Conservation (phyloP, 2,888 invertebrate species). For the Adelphocoris suturalis region DNA sequence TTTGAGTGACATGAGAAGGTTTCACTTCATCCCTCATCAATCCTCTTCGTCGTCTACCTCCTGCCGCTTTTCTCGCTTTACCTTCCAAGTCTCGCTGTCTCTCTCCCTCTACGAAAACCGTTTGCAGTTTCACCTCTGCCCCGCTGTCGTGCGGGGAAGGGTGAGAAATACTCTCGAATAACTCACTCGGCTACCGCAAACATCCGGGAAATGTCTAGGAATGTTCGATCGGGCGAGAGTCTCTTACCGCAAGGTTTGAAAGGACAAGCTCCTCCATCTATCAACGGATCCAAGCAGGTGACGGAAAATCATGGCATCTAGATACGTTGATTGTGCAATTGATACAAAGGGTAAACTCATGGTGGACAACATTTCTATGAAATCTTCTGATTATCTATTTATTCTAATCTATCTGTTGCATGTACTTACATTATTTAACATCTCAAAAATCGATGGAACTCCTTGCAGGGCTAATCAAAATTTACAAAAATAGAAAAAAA, state of each 20-base stretch:
- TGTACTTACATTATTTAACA: no score
- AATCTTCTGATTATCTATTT: no score
- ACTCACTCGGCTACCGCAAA: slow-evolving; percentile 39
- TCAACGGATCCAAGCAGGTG: slow-evolving; percentile 1
- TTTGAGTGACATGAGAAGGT: slow-evolving; percentile 54
- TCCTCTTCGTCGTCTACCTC: slow-evolving; percentile 39
- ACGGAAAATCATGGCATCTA: background rate
- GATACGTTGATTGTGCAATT: background rate
- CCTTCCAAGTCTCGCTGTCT: background rate
- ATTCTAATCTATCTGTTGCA: no score
- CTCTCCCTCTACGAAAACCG: background rate
- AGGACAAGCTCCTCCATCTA: background rate
- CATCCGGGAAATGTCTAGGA: slow-evolving; percentile 39
- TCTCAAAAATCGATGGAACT: no score
- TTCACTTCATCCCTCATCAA: slow-evolving; percentile 51
- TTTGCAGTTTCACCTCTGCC: slow-evolving; percentile 1
- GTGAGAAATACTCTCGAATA: slow-evolving; percentile 42
- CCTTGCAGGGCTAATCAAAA: no score
- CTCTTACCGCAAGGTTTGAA: background rate
- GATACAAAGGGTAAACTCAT: no score
- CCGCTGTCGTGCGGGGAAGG: background rate
- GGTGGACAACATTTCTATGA: no score
- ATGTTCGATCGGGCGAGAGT: slow-evolving; percentile 11
- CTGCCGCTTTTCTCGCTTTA: slow-evolving; percentile 10
- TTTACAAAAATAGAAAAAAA: no score